A percentile compares a stretch with the other conserved stretches of the same genome.
Evolutionary conservation across 2,888 invertebrate species (phyloP).

Genomic region (Drosophila percnosoma): DNA sequence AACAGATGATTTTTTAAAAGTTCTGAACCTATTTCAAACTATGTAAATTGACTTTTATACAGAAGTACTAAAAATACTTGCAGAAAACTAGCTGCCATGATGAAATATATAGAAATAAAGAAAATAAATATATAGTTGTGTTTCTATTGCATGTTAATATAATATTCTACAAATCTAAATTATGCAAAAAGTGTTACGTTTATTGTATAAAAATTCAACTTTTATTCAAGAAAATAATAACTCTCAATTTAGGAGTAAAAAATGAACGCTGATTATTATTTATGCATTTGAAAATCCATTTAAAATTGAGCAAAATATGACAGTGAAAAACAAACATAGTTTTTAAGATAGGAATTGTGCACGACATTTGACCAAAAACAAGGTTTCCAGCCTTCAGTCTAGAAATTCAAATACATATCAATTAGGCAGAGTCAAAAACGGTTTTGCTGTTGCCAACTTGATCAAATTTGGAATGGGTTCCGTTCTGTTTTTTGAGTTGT

Average conservation of each 20-base stretch:
- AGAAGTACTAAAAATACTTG: background rate
- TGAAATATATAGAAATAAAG: background rate
- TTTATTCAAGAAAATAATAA: background rate
- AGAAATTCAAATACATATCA: slow-evolving; percentile 25
- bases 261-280: background rate
- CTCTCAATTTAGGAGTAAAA: background rate
- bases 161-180: background rate
- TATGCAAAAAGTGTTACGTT: too few relatives aligned
- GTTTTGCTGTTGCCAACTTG: slow-evolving; percentile 5
- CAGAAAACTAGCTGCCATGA: accelerated
- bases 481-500: slow-evolving; percentile 11
- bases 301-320: background rate
- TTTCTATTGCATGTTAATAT: background rate
- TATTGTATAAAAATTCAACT: background rate
- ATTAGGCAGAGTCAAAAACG: slow-evolving; percentile 22
- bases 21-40: background rate
- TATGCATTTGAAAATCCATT: background rate
- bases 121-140: background rate
- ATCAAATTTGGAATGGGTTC: slow-evolving; percentile 3
- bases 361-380: background rate
- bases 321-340: background rate
- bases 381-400: background rate
- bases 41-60: background rate
- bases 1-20: background rate
- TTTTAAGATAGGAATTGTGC: background rate